phyloP scores from a whole-genome alignment of 2,797 vertebrate genomes.

The Leptodactylus fallax region DNA sequence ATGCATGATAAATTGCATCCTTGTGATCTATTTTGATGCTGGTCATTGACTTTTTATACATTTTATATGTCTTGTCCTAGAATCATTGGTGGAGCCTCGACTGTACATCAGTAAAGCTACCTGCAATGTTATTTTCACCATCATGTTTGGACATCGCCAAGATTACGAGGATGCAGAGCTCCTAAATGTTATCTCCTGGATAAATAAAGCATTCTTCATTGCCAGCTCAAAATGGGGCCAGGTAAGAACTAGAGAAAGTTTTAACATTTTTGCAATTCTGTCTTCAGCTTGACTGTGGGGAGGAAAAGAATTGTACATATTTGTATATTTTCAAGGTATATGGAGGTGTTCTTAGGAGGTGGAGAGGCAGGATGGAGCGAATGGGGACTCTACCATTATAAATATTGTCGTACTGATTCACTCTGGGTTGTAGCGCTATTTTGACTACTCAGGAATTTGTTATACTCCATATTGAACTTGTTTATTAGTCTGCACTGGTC shows the following conservation, averaged over 20 bases:
- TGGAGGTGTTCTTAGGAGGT: too few relatives aligned
- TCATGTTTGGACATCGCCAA: constrained; percentile 45
- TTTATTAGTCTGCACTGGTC: too few relatives aligned
- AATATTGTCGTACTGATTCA: too few relatives aligned
- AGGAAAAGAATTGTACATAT: too few relatives aligned
- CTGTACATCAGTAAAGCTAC: not conserved
- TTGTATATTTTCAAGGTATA: too few relatives aligned
- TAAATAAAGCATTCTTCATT: not conserved
- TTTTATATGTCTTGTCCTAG: constrained; percentile 12
- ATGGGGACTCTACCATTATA: too few relatives aligned
- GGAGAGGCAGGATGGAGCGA: too few relatives aligned
- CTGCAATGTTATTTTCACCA: constrained; percentile 31
- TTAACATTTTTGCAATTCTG: not conserved
- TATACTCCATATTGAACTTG: too few relatives aligned
- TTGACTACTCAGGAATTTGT: too few relatives aligned
- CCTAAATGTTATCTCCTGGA: not conserved
- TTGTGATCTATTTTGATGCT: too few relatives aligned
- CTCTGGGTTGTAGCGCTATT: too few relatives aligned
- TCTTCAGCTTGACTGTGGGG: too few relatives aligned
- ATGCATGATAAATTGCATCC: not conserved
- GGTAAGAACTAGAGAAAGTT: constrained; percentile 8
- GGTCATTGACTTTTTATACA: not conserved
- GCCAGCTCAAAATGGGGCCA: constrained; percentile 37
- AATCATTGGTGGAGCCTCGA: constrained; percentile 5
- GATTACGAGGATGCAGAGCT: constrained; percentile 46